These are phyloP conservation scores for Drosophila eugracilis DNA, from an alignment of 1,140 invertebrate genomes.

Conservation along the genomic window DNA sequence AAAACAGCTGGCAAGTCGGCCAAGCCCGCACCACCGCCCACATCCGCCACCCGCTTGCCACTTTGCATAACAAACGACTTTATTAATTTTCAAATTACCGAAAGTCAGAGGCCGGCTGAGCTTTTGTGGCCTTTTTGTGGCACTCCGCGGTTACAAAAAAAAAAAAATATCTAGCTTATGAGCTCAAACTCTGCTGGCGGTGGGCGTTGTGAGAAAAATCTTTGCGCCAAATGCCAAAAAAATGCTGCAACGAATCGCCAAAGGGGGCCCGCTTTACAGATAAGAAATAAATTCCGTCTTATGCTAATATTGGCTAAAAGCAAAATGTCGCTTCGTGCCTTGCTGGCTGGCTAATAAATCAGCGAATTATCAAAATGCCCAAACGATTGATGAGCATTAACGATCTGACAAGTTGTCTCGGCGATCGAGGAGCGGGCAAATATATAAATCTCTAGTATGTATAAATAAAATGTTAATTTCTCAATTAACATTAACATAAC, in stretches of 20 bases:
- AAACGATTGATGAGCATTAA: conserved; percentile 74
- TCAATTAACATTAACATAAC: conserved; percentile 77
- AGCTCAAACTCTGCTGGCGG: conserved; percentile 18
- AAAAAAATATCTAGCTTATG: conserved; percentile 39
- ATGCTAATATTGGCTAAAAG: conserved; percentile 80
- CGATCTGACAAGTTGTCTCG: conserved; percentile 51
- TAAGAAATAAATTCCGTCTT: conserved; percentile 63
- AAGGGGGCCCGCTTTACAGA: conserved; percentile 34
- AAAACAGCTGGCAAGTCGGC: conserved; percentile 51
- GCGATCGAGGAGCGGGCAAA: conserved; percentile 18
- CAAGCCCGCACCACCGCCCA: conserved; percentile 50
- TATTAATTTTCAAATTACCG: conserved; percentile 84
- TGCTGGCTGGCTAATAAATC: conserved; percentile 69
- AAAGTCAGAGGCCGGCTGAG: conserved; percentile 79
- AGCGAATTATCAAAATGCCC: conserved; percentile 74
- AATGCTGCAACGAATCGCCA: conserved; percentile 48
- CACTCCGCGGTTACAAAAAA: conserved; percentile 51
- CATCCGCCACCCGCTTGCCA: conserved; percentile 65
- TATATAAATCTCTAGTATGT: no score
- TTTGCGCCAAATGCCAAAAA: conserved; percentile 60
- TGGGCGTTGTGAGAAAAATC: conserved; percentile 80
- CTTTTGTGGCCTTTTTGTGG: conserved; percentile 79
- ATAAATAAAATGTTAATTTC: conserved; percentile 81
- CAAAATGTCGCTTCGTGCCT: conserved; percentile 77
- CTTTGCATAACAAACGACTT: conserved; percentile 84